Evolutionary conservation across 2,797 vertebrate species (phyloP).

Genomic region (Eulemur coronatus): DNA sequence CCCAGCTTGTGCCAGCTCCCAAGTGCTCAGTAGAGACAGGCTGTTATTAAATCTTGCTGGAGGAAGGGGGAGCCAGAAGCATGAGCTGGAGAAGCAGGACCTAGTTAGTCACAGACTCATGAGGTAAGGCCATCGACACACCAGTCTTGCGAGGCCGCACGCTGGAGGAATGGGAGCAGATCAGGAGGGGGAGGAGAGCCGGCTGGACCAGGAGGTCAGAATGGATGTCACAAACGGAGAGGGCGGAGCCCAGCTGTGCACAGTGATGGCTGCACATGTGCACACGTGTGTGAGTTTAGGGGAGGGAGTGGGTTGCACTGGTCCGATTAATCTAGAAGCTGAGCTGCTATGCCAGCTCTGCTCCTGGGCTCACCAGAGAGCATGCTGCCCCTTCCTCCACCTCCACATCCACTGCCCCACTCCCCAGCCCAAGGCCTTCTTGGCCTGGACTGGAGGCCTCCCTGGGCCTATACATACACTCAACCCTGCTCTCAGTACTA

Average conservation of each 20-base stretch:
- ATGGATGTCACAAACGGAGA: background rate
- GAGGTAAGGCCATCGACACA: background rate
- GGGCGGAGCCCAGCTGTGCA: background rate
- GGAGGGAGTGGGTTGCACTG: background rate
- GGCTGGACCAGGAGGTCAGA: background rate
- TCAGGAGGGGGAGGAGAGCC: background rate
- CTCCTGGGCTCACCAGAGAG: background rate
- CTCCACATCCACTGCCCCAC: too few species aligned
- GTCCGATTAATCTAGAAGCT: background rate
- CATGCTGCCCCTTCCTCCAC: rapidly evolving
- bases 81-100: background rate
- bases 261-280: rapidly evolving
- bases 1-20: too few species aligned
- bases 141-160: background rate
- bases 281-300: background rate
- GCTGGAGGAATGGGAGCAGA: background rate
- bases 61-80: background rate
- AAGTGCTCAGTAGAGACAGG: background rate
- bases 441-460: background rate
- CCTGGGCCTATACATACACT: background rate
- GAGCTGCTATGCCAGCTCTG: background rate
- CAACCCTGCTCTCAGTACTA: background rate
- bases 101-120: background rate
- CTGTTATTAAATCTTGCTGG: background rate
- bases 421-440: rapidly evolving